Base-by-base conservation (phyloP, 92 coral and sea anemone species). In the Virgularia gustaviana region DNA sequence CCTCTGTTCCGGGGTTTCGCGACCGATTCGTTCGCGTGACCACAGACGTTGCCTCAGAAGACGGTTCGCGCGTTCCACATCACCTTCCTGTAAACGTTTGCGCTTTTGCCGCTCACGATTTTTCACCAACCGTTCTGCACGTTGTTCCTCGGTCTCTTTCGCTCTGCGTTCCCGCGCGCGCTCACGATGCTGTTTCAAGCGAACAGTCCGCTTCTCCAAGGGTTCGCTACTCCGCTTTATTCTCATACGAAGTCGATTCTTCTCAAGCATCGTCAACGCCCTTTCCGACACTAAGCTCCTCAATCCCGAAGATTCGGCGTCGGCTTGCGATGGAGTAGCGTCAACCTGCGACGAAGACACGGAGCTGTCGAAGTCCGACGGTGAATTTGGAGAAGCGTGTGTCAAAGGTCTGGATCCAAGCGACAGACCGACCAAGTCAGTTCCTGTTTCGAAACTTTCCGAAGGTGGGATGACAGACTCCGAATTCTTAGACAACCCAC, bases 1-100 rank as follows among this genome's bases (percentile, higher is more conserved):
- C 20, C 20, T 60, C 45, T 60, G 42, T 4, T 60, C 67, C 5
- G 67, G 44, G 9, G 67, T 33, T 45, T 60, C 67, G 5, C 16
- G 20, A 2, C 19, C 53, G 15, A 18, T 45, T 24, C 53, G 2
- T 2, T 24, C 19, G 2, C 53, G 53, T 24, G 53, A 3, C 20
- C 19, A 18, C 3, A 15, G 19, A 3, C 53, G 15, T 24, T 45
- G 53, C 20, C 20, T 18, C 53, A 9, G 2, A 3, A 45, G 20
- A 15, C 53, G 2, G 15, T 45, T 45, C 15, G 19, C 20, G 2
- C 53, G 53, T 15, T 9, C 20, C 10, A 3, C 53, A 18, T 45
- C 53, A 18, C 19, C 15, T 24, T 45, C 53, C 53, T 18, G 20
- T 24, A 24, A 15, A 9, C 53, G 53, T 9, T 45, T 45, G 3